Base-by-base conservation (phyloP, 2,888 invertebrate species). In the Scrobipalpa atriplicella region DNA sequence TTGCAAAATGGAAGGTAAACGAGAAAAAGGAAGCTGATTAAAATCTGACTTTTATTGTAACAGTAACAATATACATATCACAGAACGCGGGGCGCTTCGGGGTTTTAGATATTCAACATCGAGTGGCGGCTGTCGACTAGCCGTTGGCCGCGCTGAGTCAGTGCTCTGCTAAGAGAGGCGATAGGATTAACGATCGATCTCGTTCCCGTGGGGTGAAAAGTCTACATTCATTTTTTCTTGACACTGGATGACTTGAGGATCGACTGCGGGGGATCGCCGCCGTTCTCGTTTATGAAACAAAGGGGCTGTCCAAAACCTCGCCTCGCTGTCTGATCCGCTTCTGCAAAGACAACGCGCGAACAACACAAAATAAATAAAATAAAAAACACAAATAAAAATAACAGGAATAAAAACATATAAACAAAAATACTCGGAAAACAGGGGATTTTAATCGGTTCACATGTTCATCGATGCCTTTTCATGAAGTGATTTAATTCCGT, bases 281-380 rank as follows among this genome's bases (percentile, higher is more conserved):
- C 93, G 77, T 93, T 93, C 81, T 93, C 93, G 77, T 93, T 93
- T 78, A 92, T 86, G 86, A 95, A 93, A 93, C 96, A 95, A 87
- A 97, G 93, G 70, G 97, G 97, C 86, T 97, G 96, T 82, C 97
- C 97, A 84, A 96, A 96, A 71, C 96, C 95, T 87, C 96, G 94
- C 76, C 94, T 94, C 75, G 94, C 94, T 73, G 94, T 93, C 81
- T 91, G 91, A 83, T 94, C 93, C 79, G 88, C 87, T 84, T 92
- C 93, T 93, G 92, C 70, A 89, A 92, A 88, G 80, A 85, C 75
- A 88, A 87, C 72, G 84, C 78, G 83, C 78, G 79, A 82, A 89
- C 82, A 82, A 85, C 86, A 87, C 78, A 80, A 86, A 87, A 84
- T 83, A 87, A 89, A 86, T 84, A 84, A 82, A 82, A 82, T 72